Percentiles rank a stretch among this genome's conserved stretches.
phyloP scores from a whole-genome alignment of 2,113 vertebrate species.

The Lagopus leucura region DNA sequence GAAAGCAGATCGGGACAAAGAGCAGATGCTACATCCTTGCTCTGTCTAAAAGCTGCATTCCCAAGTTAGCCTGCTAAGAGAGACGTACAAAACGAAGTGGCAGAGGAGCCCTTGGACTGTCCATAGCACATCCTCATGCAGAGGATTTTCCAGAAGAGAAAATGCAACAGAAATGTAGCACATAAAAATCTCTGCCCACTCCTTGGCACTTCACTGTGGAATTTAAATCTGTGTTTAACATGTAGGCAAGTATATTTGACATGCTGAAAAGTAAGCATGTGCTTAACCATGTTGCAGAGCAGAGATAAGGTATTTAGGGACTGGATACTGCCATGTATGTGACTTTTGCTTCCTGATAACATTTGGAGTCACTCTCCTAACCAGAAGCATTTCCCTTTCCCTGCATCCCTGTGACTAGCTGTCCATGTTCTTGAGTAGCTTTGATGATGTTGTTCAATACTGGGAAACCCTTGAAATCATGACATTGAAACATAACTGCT shows the following conservation, averaged over 20 bases:
- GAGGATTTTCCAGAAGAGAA: background rate
- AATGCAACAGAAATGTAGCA: background rate
- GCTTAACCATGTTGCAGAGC: background rate
- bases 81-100: background rate
- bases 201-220: background rate
- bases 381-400: fast-evolving
- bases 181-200: background rate
- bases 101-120: background rate
- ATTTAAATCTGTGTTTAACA: background rate
- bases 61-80: background rate
- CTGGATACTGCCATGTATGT: background rate
- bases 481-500: background rate
- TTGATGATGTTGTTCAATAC: too few species aligned
- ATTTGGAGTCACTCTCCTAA: background rate
- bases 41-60: background rate
- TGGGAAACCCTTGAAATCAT: background rate
- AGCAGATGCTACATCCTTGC: background rate
- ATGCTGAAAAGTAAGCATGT: background rate
- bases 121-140: background rate
- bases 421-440: background rate
- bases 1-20: background rate
- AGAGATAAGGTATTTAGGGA: background rate
- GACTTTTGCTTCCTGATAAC: background rate
- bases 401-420: background rate
- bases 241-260: background rate